Percentiles rank a stretch among this genome's conserved stretches.
Evolutionary conservation across 53 echinoderm and acorn worm genomes (phyloP).

Genomic region (Apostichopus leukothele): DNA sequence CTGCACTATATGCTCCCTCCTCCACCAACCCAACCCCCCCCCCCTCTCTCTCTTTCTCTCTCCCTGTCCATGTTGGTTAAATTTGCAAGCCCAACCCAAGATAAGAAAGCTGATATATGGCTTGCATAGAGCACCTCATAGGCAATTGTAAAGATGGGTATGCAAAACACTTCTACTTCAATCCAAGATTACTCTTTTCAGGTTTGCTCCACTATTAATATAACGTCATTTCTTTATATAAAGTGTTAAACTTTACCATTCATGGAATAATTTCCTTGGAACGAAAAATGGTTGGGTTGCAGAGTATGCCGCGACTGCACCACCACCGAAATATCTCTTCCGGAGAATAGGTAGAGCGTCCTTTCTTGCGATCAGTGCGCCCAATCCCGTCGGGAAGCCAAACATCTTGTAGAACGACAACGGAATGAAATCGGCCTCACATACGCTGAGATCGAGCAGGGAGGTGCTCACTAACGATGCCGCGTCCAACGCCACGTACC

Average conservation of each 20-base stretch:
- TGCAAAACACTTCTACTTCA: not conserved
- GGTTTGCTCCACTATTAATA: not conserved
- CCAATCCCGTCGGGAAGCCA: constrained; percentile 95
- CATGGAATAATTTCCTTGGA: constrained; percentile 56
- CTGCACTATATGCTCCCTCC: too few species aligned
- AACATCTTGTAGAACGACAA: constrained; percentile 99
- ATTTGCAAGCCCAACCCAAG: too few species aligned
- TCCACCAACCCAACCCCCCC: too few species aligned
- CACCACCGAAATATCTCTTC: constrained; percentile 88
- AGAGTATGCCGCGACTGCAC: constrained; percentile 78
- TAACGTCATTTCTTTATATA: not conserved
- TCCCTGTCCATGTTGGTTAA: too few species aligned
- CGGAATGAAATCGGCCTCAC: constrained; percentile 81
- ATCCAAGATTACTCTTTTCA: not conserved
- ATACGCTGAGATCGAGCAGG: constrained; percentile 65
- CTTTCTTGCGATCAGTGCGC: constrained; percentile 85
- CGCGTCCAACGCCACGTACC: constrained; percentile 82
- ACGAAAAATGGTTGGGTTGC: constrained; percentile 64
- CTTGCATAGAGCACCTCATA: too few species aligned
- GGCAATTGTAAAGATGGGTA: too few species aligned
- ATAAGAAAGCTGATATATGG: too few species aligned
- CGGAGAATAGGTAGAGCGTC: constrained; percentile 57
- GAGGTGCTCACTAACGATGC: constrained; percentile 85
- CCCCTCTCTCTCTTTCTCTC: too few species aligned
- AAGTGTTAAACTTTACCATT: constrained; percentile 55